Conservation (phyloP, 2,797 vertebrate genomes). For the Cygnus olor region DNA sequence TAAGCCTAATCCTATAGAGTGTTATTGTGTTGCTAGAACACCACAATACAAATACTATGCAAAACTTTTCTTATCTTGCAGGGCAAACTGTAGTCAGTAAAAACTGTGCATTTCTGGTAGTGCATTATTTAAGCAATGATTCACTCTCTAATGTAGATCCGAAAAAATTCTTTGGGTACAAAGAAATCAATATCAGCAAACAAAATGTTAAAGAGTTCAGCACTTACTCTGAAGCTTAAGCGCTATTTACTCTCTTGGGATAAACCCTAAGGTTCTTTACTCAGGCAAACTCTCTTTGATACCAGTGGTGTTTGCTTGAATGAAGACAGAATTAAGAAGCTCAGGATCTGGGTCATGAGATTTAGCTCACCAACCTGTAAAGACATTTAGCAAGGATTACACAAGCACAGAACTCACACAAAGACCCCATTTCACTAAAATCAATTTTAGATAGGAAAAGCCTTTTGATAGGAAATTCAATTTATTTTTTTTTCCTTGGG, state of each 20-base stretch:
- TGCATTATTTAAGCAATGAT: neutral
- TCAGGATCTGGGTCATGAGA: neutral
- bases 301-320: neutral
- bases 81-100: neutral
- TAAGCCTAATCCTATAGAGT: neutral
- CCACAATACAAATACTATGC: neutral
- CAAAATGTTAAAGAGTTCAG: neutral
- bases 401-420: neutral
- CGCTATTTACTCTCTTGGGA: neutral
- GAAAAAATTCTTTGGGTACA: neutral
- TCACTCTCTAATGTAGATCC: neutral
- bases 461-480: neutral
- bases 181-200: constrained; percentile 29
- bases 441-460: neutral
- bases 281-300: neutral
- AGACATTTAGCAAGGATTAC: neutral
- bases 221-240: neutral
- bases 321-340: constrained; percentile 24
- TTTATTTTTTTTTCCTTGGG: neutral
- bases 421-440: neutral
- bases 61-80: neutral
- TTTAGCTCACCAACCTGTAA: neutral
- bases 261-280: neutral
- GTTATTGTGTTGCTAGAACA: neutral
- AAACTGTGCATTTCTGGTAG: neutral